A percentile compares a stretch with the other conserved stretches of the same genome.
Evolutionary conservation across 2,888 invertebrate species (phyloP).

Genomic region (Clistopyga incitator): DNA sequence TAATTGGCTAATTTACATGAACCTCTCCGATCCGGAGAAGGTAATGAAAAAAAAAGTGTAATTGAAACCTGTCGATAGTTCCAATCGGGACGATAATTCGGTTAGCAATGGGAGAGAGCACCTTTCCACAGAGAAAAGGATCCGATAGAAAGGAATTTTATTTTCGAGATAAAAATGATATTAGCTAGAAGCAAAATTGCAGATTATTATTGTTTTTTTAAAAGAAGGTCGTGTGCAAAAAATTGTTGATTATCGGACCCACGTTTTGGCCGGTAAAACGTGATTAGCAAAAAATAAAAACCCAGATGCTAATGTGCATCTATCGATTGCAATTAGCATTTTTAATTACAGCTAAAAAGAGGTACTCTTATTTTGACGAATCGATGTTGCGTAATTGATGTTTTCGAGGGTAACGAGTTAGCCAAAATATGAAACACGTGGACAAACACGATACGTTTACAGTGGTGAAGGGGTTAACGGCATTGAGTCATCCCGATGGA

Average conservation of each 20-base stretch:
- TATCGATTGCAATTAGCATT: not conserved
- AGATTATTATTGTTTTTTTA: no score
- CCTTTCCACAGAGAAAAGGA: not conserved
- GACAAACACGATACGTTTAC: not conserved
- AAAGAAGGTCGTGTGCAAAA: no score
- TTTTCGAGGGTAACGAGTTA: not conserved
- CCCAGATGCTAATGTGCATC: not conserved
- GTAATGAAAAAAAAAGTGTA: not conserved
- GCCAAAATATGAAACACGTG: not conserved
- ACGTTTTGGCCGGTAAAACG: no score
- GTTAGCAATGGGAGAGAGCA: not conserved
- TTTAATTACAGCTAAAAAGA: not conserved
- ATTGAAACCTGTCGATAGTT: not conserved
- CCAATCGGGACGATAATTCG: constrained; percentile 11
- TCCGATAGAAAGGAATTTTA: no score
- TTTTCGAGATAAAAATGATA: no score
- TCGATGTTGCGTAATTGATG: not conserved
- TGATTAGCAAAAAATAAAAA: not conserved
- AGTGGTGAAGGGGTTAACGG: not conserved
- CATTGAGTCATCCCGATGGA: not conserved
- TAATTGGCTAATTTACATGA: constrained; percentile 11
- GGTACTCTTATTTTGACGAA: no score
- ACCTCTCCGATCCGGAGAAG: not conserved
- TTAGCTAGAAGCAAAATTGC: no score
- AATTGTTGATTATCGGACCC: no score